These are phyloP conservation scores for Hydraecia micacea DNA, from an alignment of 2,888 invertebrate species.

Conservation along the genomic window DNA sequence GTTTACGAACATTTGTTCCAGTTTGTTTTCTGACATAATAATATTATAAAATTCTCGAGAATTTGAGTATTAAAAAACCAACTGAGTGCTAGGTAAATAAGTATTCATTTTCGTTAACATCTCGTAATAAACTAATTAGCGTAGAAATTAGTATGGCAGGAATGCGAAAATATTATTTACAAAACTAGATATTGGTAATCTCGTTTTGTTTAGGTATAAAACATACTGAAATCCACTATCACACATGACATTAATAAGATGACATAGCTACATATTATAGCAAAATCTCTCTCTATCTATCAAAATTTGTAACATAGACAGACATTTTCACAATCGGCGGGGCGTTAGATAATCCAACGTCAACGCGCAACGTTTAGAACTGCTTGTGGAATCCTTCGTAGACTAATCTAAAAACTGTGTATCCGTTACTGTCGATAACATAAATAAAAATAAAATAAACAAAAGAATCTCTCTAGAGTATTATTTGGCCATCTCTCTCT, in stretches of 20 bases:
- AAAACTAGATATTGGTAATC: slow-evolving; percentile 9
- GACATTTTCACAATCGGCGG: neutral
- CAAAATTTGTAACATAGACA: neutral
- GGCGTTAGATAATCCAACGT: neutral
- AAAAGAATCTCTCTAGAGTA: neutral
- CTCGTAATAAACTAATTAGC: slow-evolving; percentile 10
- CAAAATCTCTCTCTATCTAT: neutral
- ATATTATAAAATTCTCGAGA: neutral
- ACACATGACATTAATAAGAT: neutral
- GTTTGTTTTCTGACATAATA: neutral
- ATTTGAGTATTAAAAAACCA: neutral
- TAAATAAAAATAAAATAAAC: neutral
- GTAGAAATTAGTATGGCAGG: slow-evolving; percentile 7
- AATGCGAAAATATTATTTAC: slow-evolving; percentile 25
- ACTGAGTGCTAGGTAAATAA: neutral
- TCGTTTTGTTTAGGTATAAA: neutral
- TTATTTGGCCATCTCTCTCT: too few relatives aligned
- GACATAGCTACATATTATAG: neutral
- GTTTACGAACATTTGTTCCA: neutral
- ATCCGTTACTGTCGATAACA: neutral
- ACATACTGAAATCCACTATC: slow-evolving; percentile 5
- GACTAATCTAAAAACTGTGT: neutral
- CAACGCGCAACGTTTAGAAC: neutral
- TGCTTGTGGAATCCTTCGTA: neutral
- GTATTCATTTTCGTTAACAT: neutral